Evolutionary conservation across 2,797 vertebrate species (phyloP).

Genomic region (Enteromius trimaculatus): DNA sequence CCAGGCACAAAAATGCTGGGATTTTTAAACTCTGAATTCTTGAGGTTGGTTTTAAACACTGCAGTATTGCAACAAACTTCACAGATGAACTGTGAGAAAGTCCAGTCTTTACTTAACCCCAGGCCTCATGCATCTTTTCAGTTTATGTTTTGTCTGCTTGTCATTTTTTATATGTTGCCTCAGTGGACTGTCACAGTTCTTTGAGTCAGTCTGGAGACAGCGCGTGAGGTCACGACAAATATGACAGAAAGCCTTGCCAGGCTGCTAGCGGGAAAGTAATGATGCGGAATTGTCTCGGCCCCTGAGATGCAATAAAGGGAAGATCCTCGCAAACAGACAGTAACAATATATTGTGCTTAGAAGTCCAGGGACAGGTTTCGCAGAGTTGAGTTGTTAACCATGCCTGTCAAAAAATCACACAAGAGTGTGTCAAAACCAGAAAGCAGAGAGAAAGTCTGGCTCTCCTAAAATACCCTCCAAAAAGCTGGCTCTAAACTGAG

Average conservation of each 20-base stretch:
- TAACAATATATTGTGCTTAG: constrained; percentile 48
- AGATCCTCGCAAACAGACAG: constrained; percentile 41
- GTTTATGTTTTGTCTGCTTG: constrained; percentile 46
- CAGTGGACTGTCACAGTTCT: constrained; percentile 50
- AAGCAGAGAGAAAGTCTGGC: constrained; percentile 37
- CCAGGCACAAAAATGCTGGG: constrained; percentile 10
- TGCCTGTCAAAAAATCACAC: constrained; percentile 57
- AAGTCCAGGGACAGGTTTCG: constrained; percentile 52
- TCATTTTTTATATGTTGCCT: constrained; percentile 42
- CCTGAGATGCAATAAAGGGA: constrained; percentile 45
- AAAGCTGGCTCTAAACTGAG: constrained; percentile 20
- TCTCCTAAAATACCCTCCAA: constrained; percentile 29
- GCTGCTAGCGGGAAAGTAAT: constrained; percentile 54
- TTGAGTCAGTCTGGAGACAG: constrained; percentile 51
- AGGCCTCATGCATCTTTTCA: constrained; percentile 30
- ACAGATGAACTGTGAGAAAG: constrained; percentile 24
- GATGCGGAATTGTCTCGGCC: constrained; percentile 46
- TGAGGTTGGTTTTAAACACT: not conserved
- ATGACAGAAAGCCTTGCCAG: constrained; percentile 54
- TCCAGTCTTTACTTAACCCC: constrained; percentile 32
- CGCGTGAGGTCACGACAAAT: constrained; percentile 52
- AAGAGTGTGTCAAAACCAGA: constrained; percentile 29
- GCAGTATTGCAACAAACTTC: not conserved
- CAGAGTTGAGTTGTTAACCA: constrained; percentile 51
- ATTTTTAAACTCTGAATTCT: not conserved